A percentile compares a stretch with the other conserved stretches of the same genome.
These are phyloP conservation scores for Diceros bicornis DNA, from an alignment of 2,797 vertebrate species.

Conservation along the genomic window DNA sequence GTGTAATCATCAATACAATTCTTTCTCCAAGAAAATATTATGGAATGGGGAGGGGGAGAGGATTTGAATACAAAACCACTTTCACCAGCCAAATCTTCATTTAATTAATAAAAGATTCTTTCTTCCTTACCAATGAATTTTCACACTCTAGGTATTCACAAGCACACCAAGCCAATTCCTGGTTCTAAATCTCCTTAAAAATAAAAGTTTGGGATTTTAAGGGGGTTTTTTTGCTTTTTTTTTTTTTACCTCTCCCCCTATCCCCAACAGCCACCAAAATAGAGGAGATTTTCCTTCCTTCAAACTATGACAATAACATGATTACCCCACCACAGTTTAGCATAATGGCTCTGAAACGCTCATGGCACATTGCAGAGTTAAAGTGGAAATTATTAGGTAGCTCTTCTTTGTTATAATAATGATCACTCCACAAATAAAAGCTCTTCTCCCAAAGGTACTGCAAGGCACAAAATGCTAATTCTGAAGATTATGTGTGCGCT, in stretches of 20 bases:
- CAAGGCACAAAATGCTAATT: slow-evolving; percentile 97
- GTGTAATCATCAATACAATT: slow-evolving; percentile 61
- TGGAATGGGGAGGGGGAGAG: not conserved
- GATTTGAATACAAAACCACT: slow-evolving; percentile 20
- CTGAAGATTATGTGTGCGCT: slow-evolving; percentile 96
- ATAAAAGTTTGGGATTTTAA: slow-evolving; percentile 74
- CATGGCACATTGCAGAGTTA: slow-evolving; percentile 92
- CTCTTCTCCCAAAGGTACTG: slow-evolving; percentile 95
- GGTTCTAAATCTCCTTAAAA: slow-evolving; percentile 54
- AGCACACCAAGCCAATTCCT: slow-evolving; percentile 56
- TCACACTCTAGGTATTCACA: not conserved
- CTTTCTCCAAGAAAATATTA: slow-evolving; percentile 47
- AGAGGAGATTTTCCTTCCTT: slow-evolving; percentile 90
- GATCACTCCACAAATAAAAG: slow-evolving; percentile 95
- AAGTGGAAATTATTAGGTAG: slow-evolving; percentile 94
- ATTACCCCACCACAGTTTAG: slow-evolving; percentile 92
- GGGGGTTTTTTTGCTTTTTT: not conserved
- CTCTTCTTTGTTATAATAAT: slow-evolving; percentile 94
- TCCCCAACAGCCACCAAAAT: slow-evolving; percentile 84
- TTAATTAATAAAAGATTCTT: slow-evolving; percentile 68
- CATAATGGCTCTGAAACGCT: slow-evolving; percentile 94
- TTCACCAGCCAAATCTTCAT: slow-evolving; percentile 43
- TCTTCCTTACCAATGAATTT: slow-evolving; percentile 56
- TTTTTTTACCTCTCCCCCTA: slow-evolving; percentile 44
- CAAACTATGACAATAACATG: slow-evolving; percentile 92